phyloP scores from a whole-genome alignment of 2,113 vertebrate species.

The Cavia aperea region DNA sequence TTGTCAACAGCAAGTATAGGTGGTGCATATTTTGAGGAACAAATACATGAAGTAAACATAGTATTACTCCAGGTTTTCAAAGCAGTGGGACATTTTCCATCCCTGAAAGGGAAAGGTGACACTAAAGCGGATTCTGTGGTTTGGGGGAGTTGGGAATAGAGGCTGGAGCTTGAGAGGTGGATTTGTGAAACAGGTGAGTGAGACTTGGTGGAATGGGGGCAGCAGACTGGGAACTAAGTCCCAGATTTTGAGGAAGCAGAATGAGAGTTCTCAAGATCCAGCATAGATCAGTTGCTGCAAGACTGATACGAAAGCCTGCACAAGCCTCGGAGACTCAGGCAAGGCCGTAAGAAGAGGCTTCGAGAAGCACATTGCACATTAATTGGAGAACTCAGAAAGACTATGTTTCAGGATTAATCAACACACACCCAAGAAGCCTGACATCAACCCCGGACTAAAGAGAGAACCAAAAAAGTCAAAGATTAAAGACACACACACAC shows the following conservation, averaged over 20 bases:
- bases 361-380: not conserved
- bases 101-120: not conserved
- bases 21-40: not conserved
- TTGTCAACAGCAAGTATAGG: not conserved
- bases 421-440: not conserved
- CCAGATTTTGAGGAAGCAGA: not conserved
- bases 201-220: not conserved
- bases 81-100: not conserved
- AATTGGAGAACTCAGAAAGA: not conserved
- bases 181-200: not conserved
- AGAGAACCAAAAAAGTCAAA: conserved; percentile 1
- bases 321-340: not conserved
- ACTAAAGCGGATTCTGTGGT: not conserved
- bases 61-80: not conserved
- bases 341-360: not conserved
- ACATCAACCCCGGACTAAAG: not conserved
- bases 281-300: not conserved
- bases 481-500: not conserved
- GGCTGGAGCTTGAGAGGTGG: not conserved
- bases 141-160: not conserved
- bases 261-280: not conserved
- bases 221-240: no score
- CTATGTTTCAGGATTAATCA: not conserved
- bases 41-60: not conserved
- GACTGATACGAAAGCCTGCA: not conserved